Conservation (phyloP, 2,113 vertebrate genomes). For the Sinocyclocheilus grahami region DNA sequence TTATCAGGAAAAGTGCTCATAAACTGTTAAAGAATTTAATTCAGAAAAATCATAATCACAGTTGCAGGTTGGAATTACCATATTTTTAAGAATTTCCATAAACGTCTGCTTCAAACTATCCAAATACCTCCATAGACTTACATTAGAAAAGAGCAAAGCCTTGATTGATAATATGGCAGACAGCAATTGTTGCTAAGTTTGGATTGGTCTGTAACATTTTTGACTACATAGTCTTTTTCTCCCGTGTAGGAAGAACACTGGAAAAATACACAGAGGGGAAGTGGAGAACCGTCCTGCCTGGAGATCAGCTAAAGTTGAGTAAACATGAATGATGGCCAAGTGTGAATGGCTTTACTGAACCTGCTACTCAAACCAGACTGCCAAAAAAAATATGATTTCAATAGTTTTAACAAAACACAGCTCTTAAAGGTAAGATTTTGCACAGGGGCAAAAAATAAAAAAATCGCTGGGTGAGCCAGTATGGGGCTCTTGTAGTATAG, state of each 20-base stretch:
- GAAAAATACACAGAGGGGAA: constrained; percentile 84
- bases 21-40: background rate
- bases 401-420: constrained; percentile 88
- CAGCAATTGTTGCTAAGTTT: background rate
- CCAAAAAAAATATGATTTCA: constrained; percentile 85
- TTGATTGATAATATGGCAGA: background rate
- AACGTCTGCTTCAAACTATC: background rate
- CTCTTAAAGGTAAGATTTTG: constrained; percentile 84
- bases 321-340: constrained; percentile 93
- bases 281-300: constrained; percentile 79
- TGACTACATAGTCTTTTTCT: background rate
- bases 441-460: no score
- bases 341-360: constrained; percentile 91
- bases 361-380: constrained; percentile 86
- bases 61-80: background rate
- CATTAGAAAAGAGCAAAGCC: background rate
- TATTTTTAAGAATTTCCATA: background rate
- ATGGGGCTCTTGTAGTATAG: background rate
- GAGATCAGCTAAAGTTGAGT: constrained; percentile 86
- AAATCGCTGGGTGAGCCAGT: background rate
- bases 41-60: background rate
- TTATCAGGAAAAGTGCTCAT: background rate
- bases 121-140: background rate
- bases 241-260: constrained; percentile 76
- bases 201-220: background rate